These are phyloP conservation scores for Lumbricus terrestris DNA, from an alignment of 2,888 invertebrate genomes.

Conservation along the genomic window DNA sequence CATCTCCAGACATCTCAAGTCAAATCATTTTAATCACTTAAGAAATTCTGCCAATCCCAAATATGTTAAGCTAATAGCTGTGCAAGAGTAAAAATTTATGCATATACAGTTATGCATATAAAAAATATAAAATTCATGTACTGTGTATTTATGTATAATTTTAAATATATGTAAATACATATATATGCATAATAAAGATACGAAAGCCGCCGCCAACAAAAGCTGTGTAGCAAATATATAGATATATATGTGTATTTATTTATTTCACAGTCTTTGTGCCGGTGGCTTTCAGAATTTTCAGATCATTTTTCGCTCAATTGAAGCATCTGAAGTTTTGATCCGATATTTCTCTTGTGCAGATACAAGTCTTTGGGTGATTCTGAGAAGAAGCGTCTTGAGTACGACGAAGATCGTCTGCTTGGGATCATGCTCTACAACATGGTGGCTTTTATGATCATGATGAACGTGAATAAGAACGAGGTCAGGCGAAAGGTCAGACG, in stretches of 20 bases:
- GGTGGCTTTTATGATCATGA: constrained; percentile 90
- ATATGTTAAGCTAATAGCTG: neutral
- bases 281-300: neutral
- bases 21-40: too few relatives aligned
- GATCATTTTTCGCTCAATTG: neutral
- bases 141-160: too few relatives aligned
- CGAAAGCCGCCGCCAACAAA: too few relatives aligned
- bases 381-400: constrained; percentile 81
- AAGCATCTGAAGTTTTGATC: neutral
- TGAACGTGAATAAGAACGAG: constrained; percentile 78
- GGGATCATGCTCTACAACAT: constrained; percentile 94
- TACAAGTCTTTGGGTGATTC: constrained; percentile 85
- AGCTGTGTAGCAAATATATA: too few relatives aligned
- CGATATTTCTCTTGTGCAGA: constrained; percentile 59
- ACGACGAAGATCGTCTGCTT: constrained; percentile 92
- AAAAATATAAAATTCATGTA: too few relatives aligned
- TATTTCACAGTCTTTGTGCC: neutral
- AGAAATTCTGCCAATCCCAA: neutral
- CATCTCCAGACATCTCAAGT: too few relatives aligned
- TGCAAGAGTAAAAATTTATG: neutral
- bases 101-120: too few relatives aligned
- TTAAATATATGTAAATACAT: too few relatives aligned
- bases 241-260: too few relatives aligned
- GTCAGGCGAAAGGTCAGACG: constrained; percentile 68
- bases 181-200: too few relatives aligned